A percentile compares a stretch with the other conserved stretches of the same genome.
phyloP scores from a whole-genome alignment of 2,797 vertebrate species.

The Molossus alvarezi region DNA sequence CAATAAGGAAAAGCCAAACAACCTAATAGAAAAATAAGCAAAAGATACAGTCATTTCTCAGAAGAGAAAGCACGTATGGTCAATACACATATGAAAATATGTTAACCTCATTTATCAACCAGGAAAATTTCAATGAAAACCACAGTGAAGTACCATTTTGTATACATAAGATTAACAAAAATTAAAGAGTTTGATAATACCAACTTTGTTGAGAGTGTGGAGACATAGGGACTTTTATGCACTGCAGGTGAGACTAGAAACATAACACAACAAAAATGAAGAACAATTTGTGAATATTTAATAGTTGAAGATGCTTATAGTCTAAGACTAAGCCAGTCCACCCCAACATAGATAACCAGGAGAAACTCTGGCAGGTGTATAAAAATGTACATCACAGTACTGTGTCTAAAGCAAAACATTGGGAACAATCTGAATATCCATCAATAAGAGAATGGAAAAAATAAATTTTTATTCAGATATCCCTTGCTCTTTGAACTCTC shows the following conservation, averaged over 20 bases:
- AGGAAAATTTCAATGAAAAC: background rate
- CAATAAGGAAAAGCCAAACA: slow-evolving; percentile 36
- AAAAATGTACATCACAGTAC: background rate
- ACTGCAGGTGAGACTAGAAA: background rate
- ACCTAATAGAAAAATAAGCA: background rate
- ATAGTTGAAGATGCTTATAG: background rate
- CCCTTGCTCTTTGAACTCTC: background rate
- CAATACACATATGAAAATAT: background rate
- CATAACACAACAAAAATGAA: background rate
- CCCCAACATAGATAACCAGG: background rate
- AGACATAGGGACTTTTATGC: background rate
- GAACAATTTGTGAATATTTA: background rate
- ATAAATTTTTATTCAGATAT: background rate
- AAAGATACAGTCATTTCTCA: slow-evolving; percentile 1
- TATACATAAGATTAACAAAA: background rate
- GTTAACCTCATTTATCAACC: background rate
- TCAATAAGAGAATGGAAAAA: background rate
- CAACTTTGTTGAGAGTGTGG: background rate
- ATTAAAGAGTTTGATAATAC: background rate
- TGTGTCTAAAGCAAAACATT: background rate
- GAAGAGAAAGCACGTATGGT: background rate
- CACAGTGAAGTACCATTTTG: background rate
- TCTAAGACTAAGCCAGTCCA: background rate
- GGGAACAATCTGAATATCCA: background rate
- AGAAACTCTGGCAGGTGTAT: background rate